Evolutionary conservation across 2,888 invertebrate genomes (phyloP).

Genomic region (Bedellia somnulentella): DNA sequence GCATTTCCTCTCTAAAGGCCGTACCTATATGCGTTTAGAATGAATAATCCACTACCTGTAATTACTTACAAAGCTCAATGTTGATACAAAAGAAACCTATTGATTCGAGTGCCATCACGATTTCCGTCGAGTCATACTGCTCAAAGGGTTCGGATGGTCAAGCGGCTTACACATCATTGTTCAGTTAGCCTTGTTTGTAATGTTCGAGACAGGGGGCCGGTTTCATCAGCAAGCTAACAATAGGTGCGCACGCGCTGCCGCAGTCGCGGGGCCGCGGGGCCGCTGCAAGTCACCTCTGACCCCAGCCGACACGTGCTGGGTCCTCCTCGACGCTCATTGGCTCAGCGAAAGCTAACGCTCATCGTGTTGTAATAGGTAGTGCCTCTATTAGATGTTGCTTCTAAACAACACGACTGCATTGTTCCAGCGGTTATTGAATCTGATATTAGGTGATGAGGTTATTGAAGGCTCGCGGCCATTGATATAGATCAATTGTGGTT

Average conservation of each 20-base stretch:
- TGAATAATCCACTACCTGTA: no score
- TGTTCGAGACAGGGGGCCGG: conserved; percentile 10
- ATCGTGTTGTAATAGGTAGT: conserved; percentile 28
- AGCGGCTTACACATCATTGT: conserved; percentile 3
- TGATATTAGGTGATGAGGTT: conserved; percentile 8
- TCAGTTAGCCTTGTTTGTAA: conserved; percentile 4
- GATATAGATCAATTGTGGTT: conserved; percentile 9
- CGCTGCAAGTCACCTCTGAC: conserved; percentile 41
- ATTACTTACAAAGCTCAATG: no score
- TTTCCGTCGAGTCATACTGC: not conserved
- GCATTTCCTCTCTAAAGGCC: no score
- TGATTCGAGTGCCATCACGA: not conserved
- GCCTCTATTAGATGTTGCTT: conserved; percentile 16
- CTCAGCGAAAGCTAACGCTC: conserved; percentile 30
- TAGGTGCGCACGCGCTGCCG: conserved; percentile 19
- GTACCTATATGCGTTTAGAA: no score
- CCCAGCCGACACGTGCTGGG: conserved; percentile 36
- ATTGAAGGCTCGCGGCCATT: conserved; percentile 3
- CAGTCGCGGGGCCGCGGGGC: conserved; percentile 17
- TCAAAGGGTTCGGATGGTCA: no score
- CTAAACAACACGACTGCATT: conserved; percentile 15
- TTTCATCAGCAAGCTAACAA: conserved; percentile 28
- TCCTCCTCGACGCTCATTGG: conserved; percentile 34
- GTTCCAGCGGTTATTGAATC: conserved; percentile 12
- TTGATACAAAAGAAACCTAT: no score